Base-by-base conservation (phyloP, 2,113 vertebrate species). In the Hypomesus transpacificus region DNA sequence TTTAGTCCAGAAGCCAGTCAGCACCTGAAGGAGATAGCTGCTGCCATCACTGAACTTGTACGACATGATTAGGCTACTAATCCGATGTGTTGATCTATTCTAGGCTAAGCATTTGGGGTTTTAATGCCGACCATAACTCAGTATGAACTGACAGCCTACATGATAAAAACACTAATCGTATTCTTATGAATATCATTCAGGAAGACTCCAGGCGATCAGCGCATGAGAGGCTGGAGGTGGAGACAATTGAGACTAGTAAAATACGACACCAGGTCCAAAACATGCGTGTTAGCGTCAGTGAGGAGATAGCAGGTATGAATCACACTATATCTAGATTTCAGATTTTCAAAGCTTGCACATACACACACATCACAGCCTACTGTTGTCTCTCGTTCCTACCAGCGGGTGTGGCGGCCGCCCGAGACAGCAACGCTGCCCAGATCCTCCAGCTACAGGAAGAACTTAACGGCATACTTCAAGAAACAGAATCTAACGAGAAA, bases 221-320 rank as follows among this genome's bases (percentile, higher is more conserved):
- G 1, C 86, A 88, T 17, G 92, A 96, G 61, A 84, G 80, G 14
- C 83, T 94, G 22, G 92, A 95, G 77, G 92, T 94, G 13, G 92
- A 92, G 84, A 93, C 89, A 14, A 94, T 94, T 78, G 92, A 95
- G 80, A 91, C 85, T 53, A 93, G 91, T 84, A 94, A 87, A 67
- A 76, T 94, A 1, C 87, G 89, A 34, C 90, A 90, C 59, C 83
- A 79, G 14, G 21, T 91, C 17, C 62, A 80, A 65, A 86, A 68
- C 3, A 76, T 89, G 56, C 87, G 88, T 2, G 76, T 72, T 26
- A 66, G 68, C 2, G 82, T 93, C n/a, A 62, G 51, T 62, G 76
- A 51, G 74, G 92, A 93, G 73, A 57, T 93, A 22, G 79, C 90
- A 92, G 91, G 92, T 93, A 88, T 20, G 70, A 63, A 18, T 26